phyloP scores from a whole-genome alignment of 2,797 vertebrate genomes.

The Liasis olivaceus region DNA sequence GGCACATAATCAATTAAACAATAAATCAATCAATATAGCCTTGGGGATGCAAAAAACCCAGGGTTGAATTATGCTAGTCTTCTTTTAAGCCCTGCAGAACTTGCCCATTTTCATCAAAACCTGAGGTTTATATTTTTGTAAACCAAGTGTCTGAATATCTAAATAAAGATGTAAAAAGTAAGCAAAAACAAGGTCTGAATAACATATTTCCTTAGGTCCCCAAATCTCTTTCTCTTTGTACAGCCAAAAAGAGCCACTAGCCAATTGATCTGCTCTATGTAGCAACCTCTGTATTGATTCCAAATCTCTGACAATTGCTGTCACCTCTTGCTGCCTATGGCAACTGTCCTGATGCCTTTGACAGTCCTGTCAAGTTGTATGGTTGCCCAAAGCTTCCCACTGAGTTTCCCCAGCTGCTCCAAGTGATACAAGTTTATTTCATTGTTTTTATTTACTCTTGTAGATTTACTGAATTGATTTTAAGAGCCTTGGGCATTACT shows the following conservation, averaged over 20 bases:
- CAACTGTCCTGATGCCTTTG: conserved; percentile 17
- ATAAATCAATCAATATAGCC: neutral
- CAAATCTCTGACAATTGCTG: conserved; percentile 15
- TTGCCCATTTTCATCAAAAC: neutral
- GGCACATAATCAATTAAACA: neutral
- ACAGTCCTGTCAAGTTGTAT: conserved; percentile 20
- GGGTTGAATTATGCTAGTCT: no score
- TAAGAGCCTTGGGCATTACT: neutral
- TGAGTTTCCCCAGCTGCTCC: conserved; percentile 11
- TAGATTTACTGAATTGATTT: conserved; percentile 8
- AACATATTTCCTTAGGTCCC: neutral
- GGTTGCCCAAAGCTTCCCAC: neutral
- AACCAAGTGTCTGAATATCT: neutral
- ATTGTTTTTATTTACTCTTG: conserved; percentile 14
- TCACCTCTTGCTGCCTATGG: conserved; percentile 10
- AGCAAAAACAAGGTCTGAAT: neutral
- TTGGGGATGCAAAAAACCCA: neutral
- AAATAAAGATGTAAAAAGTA: neutral
- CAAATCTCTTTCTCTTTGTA: neutral
- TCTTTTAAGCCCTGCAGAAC: neutral
- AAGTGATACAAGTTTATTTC: neutral
- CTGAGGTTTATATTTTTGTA: neutral
- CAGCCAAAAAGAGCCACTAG: neutral
- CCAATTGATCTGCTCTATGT: neutral
- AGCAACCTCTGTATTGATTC: neutral